Evolutionary conservation across 2,888 invertebrate genomes (phyloP).

Genomic region (Myopa testacea): DNA sequence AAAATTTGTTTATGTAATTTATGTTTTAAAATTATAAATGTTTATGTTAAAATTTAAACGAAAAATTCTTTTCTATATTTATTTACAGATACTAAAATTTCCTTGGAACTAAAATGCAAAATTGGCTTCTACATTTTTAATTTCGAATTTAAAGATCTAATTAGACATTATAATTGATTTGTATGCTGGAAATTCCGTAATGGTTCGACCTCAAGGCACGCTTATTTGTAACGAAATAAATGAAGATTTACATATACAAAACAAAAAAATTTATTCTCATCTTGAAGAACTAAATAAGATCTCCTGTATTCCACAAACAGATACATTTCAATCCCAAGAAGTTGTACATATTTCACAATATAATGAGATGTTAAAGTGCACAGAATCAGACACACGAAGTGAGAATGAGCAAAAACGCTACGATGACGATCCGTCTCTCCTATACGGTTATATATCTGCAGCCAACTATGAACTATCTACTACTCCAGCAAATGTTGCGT

Average conservation of each 20-base stretch:
- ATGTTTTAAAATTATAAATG: too few species aligned
- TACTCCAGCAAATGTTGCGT: conserved; percentile 59
- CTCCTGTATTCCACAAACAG: neutral
- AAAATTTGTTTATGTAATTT: too few species aligned
- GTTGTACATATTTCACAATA: conserved; percentile 70
- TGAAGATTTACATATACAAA: neutral
- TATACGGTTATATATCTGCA: conserved; percentile 76
- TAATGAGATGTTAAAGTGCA: conserved; percentile 69
- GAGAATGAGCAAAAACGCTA: conserved; percentile 59
- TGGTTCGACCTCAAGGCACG: neutral
- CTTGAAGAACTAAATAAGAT: neutral
- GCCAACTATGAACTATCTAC: conserved; percentile 71
- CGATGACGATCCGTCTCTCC: conserved; percentile 73
- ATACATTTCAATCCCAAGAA: neutral
- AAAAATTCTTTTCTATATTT: too few species aligned
- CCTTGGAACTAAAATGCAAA: too few species aligned
- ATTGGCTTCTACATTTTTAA: too few species aligned
- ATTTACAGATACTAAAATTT: too few species aligned
- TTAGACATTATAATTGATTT: neutral
- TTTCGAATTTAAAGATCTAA: neutral
- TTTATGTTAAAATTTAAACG: too few species aligned
- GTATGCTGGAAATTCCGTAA: neutral
- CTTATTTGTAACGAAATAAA: neutral
- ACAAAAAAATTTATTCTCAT: neutral
- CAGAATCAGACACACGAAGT: conserved; percentile 75